Evolutionary conservation across 1,140 invertebrate species (phyloP).

Genomic region (Drosophila orena): DNA sequence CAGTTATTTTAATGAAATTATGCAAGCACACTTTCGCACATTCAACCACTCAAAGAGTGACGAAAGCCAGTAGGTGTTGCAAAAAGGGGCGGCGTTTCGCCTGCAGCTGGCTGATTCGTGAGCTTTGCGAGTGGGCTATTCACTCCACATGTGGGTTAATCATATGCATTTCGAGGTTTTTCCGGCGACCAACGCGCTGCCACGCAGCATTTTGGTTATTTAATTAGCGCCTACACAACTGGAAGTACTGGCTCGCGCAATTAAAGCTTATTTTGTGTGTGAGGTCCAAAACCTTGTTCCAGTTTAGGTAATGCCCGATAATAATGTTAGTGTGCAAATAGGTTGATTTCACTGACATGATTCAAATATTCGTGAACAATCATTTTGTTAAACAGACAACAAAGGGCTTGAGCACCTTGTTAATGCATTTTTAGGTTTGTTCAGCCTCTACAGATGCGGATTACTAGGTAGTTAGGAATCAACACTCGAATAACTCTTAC

Average conservation of each 20-base stretch:
- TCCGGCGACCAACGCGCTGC: constrained; percentile 16
- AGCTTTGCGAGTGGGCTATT: neutral
- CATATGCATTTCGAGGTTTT: constrained; percentile 58
- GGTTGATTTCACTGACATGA: too few species aligned
- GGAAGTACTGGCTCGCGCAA: neutral
- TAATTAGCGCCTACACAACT: constrained; percentile 53
- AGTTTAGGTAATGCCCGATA: neutral
- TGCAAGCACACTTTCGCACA: constrained; percentile 78
- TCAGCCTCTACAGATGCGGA: too few species aligned
- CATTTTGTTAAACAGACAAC: too few species aligned
- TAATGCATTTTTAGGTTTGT: too few species aligned
- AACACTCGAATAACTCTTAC: too few species aligned
- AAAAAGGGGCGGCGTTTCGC: neutral
- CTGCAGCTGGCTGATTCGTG: constrained; percentile 34
- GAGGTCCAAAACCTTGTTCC: constrained; percentile 8
- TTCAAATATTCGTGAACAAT: too few species aligned
- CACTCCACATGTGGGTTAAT: constrained; percentile 65
- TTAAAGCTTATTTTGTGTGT: constrained; percentile 18
- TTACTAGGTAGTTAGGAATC: too few species aligned
- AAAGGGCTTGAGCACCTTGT: too few species aligned
- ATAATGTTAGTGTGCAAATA: too few species aligned
- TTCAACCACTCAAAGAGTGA: constrained; percentile 32
- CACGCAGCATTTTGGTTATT: constrained; percentile 65
- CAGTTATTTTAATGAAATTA: constrained; percentile 83
- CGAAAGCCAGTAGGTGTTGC: neutral